Base-by-base conservation (phyloP, 2,113 vertebrate species). In the Chionodraco myersi region DNA sequence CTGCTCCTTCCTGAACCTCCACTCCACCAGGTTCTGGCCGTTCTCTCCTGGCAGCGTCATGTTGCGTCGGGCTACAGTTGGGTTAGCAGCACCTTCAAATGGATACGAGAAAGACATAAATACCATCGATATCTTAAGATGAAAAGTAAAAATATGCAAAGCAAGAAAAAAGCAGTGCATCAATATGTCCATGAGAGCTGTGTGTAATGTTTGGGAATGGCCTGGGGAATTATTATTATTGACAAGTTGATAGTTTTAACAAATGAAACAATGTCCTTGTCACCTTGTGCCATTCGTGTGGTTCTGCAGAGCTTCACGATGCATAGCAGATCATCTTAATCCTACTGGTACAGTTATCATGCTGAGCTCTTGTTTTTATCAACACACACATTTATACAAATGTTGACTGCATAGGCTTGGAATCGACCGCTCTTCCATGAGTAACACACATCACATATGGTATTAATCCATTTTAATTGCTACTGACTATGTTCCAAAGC, bases 1-100 rank as follows among this genome's bases (percentile, higher is more conserved):
- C 91, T 99, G 98, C 79, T 99, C 98, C 77, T 99, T 99, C 23
- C 98, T 94, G 94, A 99, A 99, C 56, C 98, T 92, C 98, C 98
- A 99, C 64, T 99, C 98, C 86, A 99, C 98, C 91, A 99, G 80
- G 85, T 99, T 99, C 78, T 98, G 97, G 0, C 98, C 98, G 0
- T 98, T 99, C 74, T 99, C 98, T 10, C 97, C 97, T 0, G 98
- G 98, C 0, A 99, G 97, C 0, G 97, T 98, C 97, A 99, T 99
- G 92, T 99, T 99, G 56, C 98, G 95, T 66, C 97, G 96, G 53
- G 97, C 97, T 57, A 99, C 93, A 0, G 97, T 99, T 0, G 98
- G 98, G 80, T 97, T 99, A 53, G 97, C 97, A 0, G 98, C 97
- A 62, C 98, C 98, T 94, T 26, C 2, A 49, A 65, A 67, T 11